phyloP scores from a whole-genome alignment of 2,797 vertebrate genomes.

The Semaprochilodus insignis region DNA sequence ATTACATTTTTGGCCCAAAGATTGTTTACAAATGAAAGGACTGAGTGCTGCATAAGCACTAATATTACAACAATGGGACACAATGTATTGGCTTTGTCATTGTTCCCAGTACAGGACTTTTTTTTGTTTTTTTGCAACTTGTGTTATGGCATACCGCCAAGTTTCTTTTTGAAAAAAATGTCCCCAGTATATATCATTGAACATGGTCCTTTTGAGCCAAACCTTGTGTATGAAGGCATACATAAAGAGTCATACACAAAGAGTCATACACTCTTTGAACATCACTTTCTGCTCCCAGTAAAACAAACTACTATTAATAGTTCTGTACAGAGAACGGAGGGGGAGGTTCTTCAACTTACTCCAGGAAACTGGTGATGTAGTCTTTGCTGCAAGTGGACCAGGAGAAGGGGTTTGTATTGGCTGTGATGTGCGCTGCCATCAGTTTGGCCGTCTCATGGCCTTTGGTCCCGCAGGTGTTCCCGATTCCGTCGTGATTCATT shows the following conservation, averaged over 20 bases:
- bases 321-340: background rate
- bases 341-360: constrained; percentile 88
- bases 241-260: no score
- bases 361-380: constrained; percentile 99
- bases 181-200: background rate
- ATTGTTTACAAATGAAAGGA: no score
- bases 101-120: no score
- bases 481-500: constrained; percentile 99
- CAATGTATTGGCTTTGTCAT: no score
- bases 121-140: no score
- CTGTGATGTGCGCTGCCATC: constrained; percentile 99
- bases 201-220: background rate
- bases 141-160: background rate
- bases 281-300: background rate
- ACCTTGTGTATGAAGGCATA: background rate
- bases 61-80: no score
- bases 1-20: background rate
- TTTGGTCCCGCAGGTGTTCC: constrained; percentile 97
- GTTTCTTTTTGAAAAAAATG: no score
- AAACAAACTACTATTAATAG: background rate
- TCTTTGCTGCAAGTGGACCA: constrained; percentile 99
- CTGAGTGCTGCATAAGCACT: no score
- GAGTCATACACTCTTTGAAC: background rate
- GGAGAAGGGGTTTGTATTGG: constrained; percentile 99
- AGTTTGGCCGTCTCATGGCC: constrained; percentile 98